Conservation (phyloP, 2,888 invertebrate genomes). For the Emmelina monodactyla region DNA sequence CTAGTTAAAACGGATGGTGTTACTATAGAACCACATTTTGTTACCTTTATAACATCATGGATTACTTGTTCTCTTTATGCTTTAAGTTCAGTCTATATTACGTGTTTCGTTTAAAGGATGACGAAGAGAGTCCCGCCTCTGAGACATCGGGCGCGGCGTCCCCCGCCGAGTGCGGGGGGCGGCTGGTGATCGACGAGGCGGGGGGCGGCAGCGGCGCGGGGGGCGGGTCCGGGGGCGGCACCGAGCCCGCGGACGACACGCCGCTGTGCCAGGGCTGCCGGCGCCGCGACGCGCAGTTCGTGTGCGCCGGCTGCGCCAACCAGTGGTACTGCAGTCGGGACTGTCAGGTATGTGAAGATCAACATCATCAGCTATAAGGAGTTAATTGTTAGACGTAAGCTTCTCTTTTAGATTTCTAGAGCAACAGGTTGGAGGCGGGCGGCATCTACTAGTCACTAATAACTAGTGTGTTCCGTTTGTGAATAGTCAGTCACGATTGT, state of each 20-base stretch:
- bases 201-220: slow-evolving; percentile 25
- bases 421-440: too few relatives aligned
- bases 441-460: background rate
- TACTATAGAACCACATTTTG: too few relatives aligned
- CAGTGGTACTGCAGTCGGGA: slow-evolving; percentile 95
- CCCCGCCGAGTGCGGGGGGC: slow-evolving; percentile 29
- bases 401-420: too few relatives aligned
- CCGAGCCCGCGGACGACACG: slow-evolving; percentile 54
- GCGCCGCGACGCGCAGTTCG: slow-evolving; percentile 81
- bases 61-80: too few relatives aligned
- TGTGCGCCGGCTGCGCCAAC: slow-evolving; percentile 89
- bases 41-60: too few relatives aligned
- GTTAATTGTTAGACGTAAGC: too few relatives aligned
- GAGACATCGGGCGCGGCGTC: slow-evolving; percentile 49
- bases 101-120: too few relatives aligned
- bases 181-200: slow-evolving; percentile 40
- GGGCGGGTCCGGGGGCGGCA: slow-evolving; percentile 45
- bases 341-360: slow-evolving; percentile 76
- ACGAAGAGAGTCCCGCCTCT: slow-evolving; percentile 66
- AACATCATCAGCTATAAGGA: background rate
- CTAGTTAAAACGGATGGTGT: too few relatives aligned
- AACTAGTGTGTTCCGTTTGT: background rate
- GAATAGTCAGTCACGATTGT: too few relatives aligned
- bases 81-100: too few relatives aligned
- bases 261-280: slow-evolving; percentile 89